Evolutionary conservation across 2,113 vertebrate genomes (phyloP).

Genomic region (Rhagologus leucostigma): DNA sequence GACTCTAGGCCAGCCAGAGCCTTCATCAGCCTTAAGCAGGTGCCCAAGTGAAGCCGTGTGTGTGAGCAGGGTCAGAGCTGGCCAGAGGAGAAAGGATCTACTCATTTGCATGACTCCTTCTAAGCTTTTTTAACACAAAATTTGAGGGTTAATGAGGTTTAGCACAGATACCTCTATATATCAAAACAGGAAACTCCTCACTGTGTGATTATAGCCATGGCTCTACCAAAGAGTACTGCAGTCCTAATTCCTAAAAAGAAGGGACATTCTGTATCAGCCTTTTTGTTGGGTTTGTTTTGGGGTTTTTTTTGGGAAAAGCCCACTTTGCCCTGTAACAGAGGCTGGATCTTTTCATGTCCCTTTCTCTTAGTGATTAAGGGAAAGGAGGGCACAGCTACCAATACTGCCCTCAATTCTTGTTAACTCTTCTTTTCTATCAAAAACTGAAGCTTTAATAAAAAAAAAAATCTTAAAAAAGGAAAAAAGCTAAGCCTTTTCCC

Average conservation of each 20-base stretch:
- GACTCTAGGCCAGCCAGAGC: background rate
- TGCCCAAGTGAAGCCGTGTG: background rate
- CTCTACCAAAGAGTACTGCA: background rate
- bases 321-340: background rate
- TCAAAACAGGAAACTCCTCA: background rate
- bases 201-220: background rate
- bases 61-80: background rate
- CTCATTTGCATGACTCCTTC: background rate
- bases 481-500: background rate
- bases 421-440: background rate
- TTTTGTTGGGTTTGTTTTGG: background rate
- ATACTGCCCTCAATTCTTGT: background rate
- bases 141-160: background rate
- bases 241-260: background rate
- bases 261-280: background rate
- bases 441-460: background rate
- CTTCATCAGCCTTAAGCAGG: background rate
- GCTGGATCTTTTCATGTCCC: background rate
- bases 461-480: background rate
- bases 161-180: background rate
- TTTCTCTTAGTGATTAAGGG: background rate
- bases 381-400: background rate
- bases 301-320: background rate
- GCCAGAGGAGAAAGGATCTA: background rate
- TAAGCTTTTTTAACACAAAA: background rate